Percentiles rank a stretch among this genome's conserved stretches.
These are phyloP conservation scores for Lycaena phlaeas DNA, from an alignment of 2,888 invertebrate species.

Conservation along the genomic window DNA sequence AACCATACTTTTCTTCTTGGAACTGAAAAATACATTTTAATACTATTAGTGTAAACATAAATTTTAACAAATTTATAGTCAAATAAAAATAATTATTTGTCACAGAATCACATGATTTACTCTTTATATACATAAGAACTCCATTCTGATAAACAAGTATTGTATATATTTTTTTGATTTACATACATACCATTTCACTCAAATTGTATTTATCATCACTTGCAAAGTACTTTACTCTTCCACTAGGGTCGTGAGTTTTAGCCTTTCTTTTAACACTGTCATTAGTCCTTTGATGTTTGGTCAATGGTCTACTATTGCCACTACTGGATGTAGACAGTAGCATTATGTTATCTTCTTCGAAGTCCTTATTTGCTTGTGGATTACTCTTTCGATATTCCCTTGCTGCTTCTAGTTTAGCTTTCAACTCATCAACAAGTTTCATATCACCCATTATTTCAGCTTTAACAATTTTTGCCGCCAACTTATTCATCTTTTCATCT, in stretches of 20 bases:
- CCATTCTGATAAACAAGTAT: too few relatives aligned
- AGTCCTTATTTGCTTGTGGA: slow-evolving; percentile 36
- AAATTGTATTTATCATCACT: slow-evolving; percentile 92
- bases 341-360: slow-evolving; percentile 72
- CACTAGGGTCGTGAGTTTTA: slow-evolving; percentile 81
- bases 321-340: slow-evolving; percentile 78
- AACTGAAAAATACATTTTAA: slow-evolving; percentile 68
- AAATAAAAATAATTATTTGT: too few relatives aligned
- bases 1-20: slow-evolving; percentile 84
- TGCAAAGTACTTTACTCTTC: slow-evolving; percentile 87
- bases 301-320: slow-evolving; percentile 80
- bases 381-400: slow-evolving; percentile 66
- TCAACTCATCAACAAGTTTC: slow-evolving; percentile 79
- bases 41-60: not conserved
- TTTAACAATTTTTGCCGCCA: slow-evolving; percentile 92
- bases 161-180: not conserved
- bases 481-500: slow-evolving; percentile 89
- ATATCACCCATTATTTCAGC: slow-evolving; percentile 94
- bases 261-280: slow-evolving; percentile 68
- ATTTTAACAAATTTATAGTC: too few relatives aligned
- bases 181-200: slow-evolving; percentile 81
- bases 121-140: too few relatives aligned
- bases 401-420: slow-evolving; percentile 81
- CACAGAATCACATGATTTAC: not conserved
- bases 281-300: slow-evolving; percentile 46